A percentile compares a stretch with the other conserved stretches of the same genome.
These are phyloP conservation scores for Ceuthmochares aereus DNA, from an alignment of 2,113 vertebrate species.

Conservation along the genomic window DNA sequence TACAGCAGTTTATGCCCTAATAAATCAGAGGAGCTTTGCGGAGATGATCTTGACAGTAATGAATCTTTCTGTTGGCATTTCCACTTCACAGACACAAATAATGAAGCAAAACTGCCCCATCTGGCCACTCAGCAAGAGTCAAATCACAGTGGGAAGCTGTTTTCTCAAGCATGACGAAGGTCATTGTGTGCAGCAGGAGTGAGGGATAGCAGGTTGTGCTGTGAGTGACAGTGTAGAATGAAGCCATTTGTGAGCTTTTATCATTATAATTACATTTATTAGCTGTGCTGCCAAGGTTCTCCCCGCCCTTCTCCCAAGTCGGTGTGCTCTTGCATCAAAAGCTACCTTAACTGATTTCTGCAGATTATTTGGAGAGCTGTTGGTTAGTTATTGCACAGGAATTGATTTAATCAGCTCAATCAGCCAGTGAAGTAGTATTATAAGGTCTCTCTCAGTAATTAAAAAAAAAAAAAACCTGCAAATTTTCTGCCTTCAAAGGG, in stretches of 20 bases:
- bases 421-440: background rate
- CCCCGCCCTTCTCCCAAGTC: background rate
- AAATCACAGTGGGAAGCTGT: conserved; percentile 68
- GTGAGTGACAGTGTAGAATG: conserved; percentile 80
- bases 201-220: conserved; percentile 59
- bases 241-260: conserved; percentile 81
- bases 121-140: conserved; percentile 79
- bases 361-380: conserved; percentile 27
- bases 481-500: background rate
- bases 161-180: conserved; percentile 78
- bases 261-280: conserved; percentile 81
- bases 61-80: conserved; percentile 84
- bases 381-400: conserved; percentile 11
- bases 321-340: conserved; percentile 23
- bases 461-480: background rate
- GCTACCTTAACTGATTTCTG: conserved; percentile 55
- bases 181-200: conserved; percentile 73
- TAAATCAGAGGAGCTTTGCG: conserved; percentile 83
- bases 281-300: conserved; percentile 57
- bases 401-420: background rate
- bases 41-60: conserved; percentile 78
- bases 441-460: background rate
- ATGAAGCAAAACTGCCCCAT: conserved; percentile 86
- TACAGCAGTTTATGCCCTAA: conserved; percentile 82
- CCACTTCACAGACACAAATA: conserved; percentile 80